Conservation (phyloP, 2,888 invertebrate species). For the Acronicta alni region DNA sequence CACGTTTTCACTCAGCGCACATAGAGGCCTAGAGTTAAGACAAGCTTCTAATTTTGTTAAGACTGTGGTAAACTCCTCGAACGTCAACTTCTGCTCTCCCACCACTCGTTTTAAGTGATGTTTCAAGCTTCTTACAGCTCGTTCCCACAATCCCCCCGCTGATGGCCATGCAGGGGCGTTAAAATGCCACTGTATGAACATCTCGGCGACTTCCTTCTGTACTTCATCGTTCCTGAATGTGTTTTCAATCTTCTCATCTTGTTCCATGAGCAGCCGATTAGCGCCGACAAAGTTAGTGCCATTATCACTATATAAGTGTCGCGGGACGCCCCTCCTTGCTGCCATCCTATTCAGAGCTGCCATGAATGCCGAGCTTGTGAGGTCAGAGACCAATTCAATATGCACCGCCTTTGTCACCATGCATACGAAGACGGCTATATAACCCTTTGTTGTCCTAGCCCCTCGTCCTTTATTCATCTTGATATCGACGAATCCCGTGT, state of each 20-base stretch:
- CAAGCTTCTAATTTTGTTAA: constrained; percentile 2
- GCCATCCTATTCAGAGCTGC: constrained; percentile 9
- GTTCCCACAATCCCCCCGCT: not conserved
- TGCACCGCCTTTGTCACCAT: constrained; percentile 18
- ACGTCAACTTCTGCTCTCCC: too few relatives aligned
- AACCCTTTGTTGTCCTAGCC: constrained; percentile 5
- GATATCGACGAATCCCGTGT: constrained; percentile 17
- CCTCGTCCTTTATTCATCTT: constrained; percentile 16
- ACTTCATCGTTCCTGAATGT: not conserved
- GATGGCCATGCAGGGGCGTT: constrained; percentile 2
- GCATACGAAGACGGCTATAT: constrained; percentile 16
- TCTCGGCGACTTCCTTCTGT: not conserved
- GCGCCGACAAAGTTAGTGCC: constrained; percentile 15
- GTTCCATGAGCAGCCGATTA: not conserved
- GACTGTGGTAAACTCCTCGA: too few relatives aligned
- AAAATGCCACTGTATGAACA: not conserved
- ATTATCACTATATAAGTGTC: constrained; percentile 14
- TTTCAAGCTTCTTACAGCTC: constrained; percentile 1
- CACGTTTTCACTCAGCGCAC: not conserved
- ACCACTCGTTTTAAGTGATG: not conserved
- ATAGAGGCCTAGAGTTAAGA: not conserved
- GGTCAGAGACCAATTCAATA: constrained; percentile 11
- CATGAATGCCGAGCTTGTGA: constrained; percentile 8
- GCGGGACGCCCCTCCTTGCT: constrained; percentile 1
- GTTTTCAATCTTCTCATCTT: not conserved